Evolutionary conservation across 2,888 invertebrate species (phyloP).

Genomic region (Molanna angustata): DNA sequence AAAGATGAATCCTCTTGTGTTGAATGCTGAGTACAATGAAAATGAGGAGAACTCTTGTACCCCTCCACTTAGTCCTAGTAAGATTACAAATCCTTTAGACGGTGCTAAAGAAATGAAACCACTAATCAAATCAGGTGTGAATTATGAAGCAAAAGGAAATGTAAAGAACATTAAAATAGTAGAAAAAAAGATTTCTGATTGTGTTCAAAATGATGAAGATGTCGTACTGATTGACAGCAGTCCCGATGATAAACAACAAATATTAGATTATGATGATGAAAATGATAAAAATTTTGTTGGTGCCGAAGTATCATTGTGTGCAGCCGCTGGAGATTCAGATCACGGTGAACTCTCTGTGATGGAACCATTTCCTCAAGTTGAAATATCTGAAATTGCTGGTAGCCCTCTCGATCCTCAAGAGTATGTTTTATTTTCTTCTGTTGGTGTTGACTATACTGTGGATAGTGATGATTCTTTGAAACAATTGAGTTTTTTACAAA

Average conservation of each 20-base stretch:
- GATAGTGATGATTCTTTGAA: constrained; percentile 54
- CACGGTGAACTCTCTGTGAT: constrained; percentile 58
- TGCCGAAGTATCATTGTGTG: constrained; percentile 57
- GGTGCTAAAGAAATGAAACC: constrained; percentile 30
- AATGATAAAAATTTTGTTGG: constrained; percentile 57
- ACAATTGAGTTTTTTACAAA: constrained; percentile 40
- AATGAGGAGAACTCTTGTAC: constrained; percentile 59
- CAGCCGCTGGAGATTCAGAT: constrained; percentile 55
- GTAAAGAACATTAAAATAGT: constrained; percentile 4
- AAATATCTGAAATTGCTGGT: constrained; percentile 58
- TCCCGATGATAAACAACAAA: constrained; percentile 50
- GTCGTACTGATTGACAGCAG: constrained; percentile 41
- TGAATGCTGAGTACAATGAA: constrained; percentile 59
- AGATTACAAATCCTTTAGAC: constrained; percentile 9
- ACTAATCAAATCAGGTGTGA: constrained; percentile 32
- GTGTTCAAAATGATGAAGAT: constrained; percentile 36
- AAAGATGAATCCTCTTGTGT: constrained; percentile 51
- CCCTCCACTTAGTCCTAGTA: constrained; percentile 51
- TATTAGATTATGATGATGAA: constrained; percentile 59
- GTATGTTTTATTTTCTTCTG: constrained; percentile 62
- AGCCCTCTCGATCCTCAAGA: constrained; percentile 62
- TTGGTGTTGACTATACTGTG: constrained; percentile 57
- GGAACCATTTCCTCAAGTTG: constrained; percentile 53
- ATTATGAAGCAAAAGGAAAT: background rate
- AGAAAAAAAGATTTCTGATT: constrained; percentile 35